Conservation (phyloP, 2,113 vertebrate species). For the Dryoscopus gambensis region DNA sequence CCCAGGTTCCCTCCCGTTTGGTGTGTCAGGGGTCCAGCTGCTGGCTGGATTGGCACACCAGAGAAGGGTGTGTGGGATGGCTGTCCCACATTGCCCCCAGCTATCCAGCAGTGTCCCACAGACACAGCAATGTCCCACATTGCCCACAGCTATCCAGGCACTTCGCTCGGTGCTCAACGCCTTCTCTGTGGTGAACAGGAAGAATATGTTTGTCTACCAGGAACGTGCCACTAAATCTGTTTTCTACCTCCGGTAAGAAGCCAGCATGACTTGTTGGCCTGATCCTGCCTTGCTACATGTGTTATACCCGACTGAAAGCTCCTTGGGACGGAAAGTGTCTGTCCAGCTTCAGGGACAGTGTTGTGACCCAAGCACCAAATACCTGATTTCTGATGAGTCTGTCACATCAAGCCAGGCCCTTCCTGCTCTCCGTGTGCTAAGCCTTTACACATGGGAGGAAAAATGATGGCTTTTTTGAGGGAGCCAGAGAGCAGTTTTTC, state of each 20-base stretch:
- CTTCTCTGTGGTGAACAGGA: constrained; percentile 96
- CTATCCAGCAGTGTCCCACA: no score
- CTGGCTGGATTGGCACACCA: neutral
- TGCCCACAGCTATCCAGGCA: constrained; percentile 87
- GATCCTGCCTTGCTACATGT: neutral
- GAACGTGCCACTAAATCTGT: constrained; percentile 94
- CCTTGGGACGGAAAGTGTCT: neutral
- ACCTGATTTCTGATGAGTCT: neutral
- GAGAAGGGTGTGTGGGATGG: neutral
- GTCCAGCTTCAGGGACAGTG: neutral
- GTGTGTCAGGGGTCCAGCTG: neutral
- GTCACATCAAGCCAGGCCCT: neutral
- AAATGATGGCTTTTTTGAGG: neutral
- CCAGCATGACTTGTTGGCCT: neutral
- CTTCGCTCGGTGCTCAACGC: constrained; percentile 93
- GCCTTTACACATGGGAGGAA: neutral
- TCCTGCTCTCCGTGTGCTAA: neutral
- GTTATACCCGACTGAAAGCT: neutral
- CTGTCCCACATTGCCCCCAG: neutral
- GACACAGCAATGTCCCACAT: neutral
- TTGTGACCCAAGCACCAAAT: neutral
- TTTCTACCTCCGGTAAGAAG: constrained; percentile 87
- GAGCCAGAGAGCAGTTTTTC: neutral
- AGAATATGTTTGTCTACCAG: constrained; percentile 99
- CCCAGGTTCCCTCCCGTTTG: neutral